Evolutionary conservation across 2,797 vertebrate species (phyloP), one percentile per base, ranked within the genome.

Genomic region (Glossophaga mutica): DNA sequence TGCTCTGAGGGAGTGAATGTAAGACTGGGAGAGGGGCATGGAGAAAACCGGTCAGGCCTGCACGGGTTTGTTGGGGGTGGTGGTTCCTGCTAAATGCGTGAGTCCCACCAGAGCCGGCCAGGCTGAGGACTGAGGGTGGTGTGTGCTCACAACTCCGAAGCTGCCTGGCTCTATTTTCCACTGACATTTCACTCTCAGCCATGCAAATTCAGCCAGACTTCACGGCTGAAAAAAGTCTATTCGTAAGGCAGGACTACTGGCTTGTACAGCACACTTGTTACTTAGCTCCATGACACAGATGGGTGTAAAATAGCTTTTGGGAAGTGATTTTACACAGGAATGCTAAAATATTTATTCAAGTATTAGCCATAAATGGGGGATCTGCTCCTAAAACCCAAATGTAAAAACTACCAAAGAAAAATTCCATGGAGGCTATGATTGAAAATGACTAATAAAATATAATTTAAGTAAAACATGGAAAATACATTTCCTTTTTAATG

Each of bases 271-370:
- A 55, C 62, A 50, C 68, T 77, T 67, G 81, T 9, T 86, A 34
- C 65, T 94, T 57, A 85, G 24, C 15, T 50, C 22, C 44, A n/a
- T 88, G 55, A 77, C 62, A 79, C 65, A 86, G 74, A 90, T 78
- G 81, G 55, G 50, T 84, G 44, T 77, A 70, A 95, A 89, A 90
- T 32, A 68, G 29, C 34, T 92, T 91, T 84, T 29, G 44, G 87
- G 78, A 92, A 62, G 59, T 48, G n/a, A 82, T 15, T 86, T 87
- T 91, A 76, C 11, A 44, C 62, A 65, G 73, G 22, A 81, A 94
- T 93, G 83, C 62, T 76, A 79, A 93, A 95, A 84, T 95, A 87
- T 96, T 95, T 97, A 92, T 55, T 71, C 4, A n/a, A 68, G 89
- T 73, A 90, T 83, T 91, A 92, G 19, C 24, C 19, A 42, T 81